Evolutionary conservation across 2,113 vertebrate species (phyloP).

Genomic region (Semnornis frantzii): DNA sequence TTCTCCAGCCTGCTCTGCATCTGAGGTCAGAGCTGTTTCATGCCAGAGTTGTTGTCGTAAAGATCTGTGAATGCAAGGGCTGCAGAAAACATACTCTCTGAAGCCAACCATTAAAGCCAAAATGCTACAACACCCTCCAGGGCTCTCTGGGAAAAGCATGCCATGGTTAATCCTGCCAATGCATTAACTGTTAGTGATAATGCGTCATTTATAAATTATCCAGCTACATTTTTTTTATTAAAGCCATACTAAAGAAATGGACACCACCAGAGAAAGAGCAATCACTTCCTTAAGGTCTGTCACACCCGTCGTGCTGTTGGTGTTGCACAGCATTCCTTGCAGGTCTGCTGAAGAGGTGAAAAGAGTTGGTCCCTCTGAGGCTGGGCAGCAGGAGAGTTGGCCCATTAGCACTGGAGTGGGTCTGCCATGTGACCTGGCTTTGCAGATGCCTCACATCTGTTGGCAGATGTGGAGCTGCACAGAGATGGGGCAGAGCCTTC

Average conservation of each 20-base stretch:
- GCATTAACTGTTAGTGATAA: background rate
- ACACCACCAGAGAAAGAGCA: background rate
- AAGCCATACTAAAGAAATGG: background rate
- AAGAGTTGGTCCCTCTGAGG: background rate
- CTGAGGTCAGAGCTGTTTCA: background rate
- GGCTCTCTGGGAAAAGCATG: background rate
- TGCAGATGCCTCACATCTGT: accelerated
- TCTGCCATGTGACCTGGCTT: background rate
- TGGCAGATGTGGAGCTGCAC: background rate
- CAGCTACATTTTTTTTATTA: background rate
- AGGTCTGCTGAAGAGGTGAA: background rate
- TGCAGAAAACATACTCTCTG: background rate
- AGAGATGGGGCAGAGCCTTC: background rate
- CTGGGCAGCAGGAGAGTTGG: background rate
- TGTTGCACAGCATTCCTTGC: background rate
- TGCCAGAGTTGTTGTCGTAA: background rate
- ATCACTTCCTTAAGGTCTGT: background rate
- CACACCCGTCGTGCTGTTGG: background rate
- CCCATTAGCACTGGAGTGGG: background rate
- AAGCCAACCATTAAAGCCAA: background rate
- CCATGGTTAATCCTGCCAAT: background rate
- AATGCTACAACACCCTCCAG: background rate
- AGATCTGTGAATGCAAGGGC: background rate
- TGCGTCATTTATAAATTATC: background rate
- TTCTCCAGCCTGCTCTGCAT: background rate